Evolutionary conservation across 2,888 invertebrate genomes (phyloP).

Genomic region (Autographa pulchrina): DNA sequence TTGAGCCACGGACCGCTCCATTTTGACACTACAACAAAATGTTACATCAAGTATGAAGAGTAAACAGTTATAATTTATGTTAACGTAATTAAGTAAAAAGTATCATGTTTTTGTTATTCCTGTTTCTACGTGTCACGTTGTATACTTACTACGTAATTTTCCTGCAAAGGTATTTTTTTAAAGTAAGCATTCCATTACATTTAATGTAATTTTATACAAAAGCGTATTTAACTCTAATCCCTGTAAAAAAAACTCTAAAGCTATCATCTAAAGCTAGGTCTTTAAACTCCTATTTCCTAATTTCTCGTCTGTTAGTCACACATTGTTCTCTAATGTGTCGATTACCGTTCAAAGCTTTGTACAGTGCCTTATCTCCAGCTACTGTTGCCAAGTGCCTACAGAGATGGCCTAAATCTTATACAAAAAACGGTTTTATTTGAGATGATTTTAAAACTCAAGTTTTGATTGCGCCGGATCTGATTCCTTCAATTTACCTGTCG

Average conservation of each 20-base stretch:
- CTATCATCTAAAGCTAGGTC: not conserved
- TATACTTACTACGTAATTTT: too few relatives aligned
- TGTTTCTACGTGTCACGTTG: too few relatives aligned
- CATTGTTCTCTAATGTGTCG: slow-evolving; percentile 13
- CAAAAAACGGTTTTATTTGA: slow-evolving; percentile 23
- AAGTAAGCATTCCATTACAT: too few relatives aligned
- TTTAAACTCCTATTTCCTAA: not conserved
- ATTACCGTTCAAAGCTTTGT: slow-evolving; percentile 24
- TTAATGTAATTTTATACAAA: too few relatives aligned
- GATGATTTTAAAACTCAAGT: slow-evolving; percentile 19
- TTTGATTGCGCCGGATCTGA: slow-evolving; percentile 15
- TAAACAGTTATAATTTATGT: not conserved
- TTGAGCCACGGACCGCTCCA: slow-evolving; percentile 89
- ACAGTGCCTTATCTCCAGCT: slow-evolving; percentile 25
- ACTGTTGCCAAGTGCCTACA: slow-evolving; percentile 6
- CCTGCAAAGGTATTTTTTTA: too few relatives aligned
- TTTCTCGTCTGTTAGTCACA: slow-evolving; percentile 12
- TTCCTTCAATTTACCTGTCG: slow-evolving; percentile 22
- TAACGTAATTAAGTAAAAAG: too few relatives aligned
- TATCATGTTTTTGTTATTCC: not conserved
- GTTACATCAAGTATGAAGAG: not conserved
- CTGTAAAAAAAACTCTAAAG: too few relatives aligned
- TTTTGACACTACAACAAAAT: slow-evolving; percentile 83
- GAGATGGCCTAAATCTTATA: slow-evolving; percentile 6
- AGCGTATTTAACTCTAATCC: too few relatives aligned